A percentile compares a stretch with the other conserved stretches of the same genome.
Conservation (phyloP, 2,797 vertebrate species). For the Arrhamphus sclerolepis region DNA sequence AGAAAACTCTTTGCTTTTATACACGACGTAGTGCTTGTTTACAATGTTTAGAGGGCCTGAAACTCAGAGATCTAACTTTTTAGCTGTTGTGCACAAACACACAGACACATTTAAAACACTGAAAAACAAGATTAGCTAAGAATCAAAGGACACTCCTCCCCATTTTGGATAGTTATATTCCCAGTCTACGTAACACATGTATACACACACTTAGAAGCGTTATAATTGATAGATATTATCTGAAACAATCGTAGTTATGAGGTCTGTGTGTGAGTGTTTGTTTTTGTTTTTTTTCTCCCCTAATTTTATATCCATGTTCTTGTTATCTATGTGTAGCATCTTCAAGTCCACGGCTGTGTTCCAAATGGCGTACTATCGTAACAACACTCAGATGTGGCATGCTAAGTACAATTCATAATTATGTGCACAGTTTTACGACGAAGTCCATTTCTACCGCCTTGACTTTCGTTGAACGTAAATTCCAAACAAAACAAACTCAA, state of each 20-base stretch:
- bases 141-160: slow-evolving; percentile 23
- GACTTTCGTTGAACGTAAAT: too few relatives aligned
- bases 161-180: slow-evolving; percentile 51
- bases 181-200: slow-evolving; percentile 44
- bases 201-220: slow-evolving; percentile 49
- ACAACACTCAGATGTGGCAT: too few relatives aligned
- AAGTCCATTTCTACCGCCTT: too few relatives aligned
- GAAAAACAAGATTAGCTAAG: slow-evolving; percentile 26
- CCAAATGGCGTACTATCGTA: too few relatives aligned
- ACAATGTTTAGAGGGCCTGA: slow-evolving; percentile 66
- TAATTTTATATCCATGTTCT: slow-evolving; percentile 42
- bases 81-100: slow-evolving; percentile 55
- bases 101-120: slow-evolving; percentile 24
- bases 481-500: too few relatives aligned
- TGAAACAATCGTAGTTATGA: slow-evolving; percentile 42
- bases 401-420: too few relatives aligned
- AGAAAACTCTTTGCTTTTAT: slow-evolving; percentile 64
- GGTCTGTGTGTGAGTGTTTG: slow-evolving; percentile 25
- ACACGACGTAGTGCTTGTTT: slow-evolving; percentile 76
- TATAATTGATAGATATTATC: slow-evolving; percentile 43
- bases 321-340: slow-evolving; percentile 44
- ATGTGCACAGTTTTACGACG: too few relatives aligned
- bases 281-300: slow-evolving; percentile 16
- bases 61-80: slow-evolving; percentile 65
- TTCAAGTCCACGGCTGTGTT: slow-evolving; percentile 26